Evolutionary conservation across 2,113 vertebrate species (phyloP).

Genomic region (Thamnophis sirtalis): DNA sequence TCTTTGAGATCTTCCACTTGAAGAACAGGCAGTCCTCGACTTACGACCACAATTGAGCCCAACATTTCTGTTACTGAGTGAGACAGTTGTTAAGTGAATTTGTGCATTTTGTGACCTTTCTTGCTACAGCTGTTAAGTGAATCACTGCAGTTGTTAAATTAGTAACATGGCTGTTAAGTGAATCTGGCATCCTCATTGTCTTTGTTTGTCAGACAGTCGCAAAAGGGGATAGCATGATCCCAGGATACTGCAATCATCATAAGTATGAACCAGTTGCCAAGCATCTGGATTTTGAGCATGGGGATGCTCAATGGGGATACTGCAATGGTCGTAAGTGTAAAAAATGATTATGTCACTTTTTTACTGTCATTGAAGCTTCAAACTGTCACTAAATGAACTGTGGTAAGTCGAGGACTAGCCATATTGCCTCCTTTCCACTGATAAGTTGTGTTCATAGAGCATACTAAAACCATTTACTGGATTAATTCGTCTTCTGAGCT

Average conservation of each 20-base stretch:
- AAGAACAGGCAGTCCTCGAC: neutral
- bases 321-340: neutral
- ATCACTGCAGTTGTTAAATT: neutral
- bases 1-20: neutral
- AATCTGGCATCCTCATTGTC: neutral
- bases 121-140: neutral
- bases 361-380: neutral
- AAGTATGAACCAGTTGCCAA: no score
- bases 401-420: neutral
- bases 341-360: neutral
- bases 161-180: neutral
- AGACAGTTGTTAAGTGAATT: neutral
- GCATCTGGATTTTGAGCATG: no score
- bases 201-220: neutral
- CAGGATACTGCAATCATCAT: neutral
- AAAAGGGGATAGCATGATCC: neutral
- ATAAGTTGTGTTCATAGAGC: neutral
- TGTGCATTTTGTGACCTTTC: neutral
- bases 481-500: neutral
- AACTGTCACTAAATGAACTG: neutral
- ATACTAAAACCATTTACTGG: neutral
- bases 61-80: neutral
- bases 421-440: neutral
- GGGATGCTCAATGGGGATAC: neutral
- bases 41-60: neutral